Percentiles rank a stretch among this genome's conserved stretches.
phyloP scores from a whole-genome alignment of 2,888 invertebrate species.

The Drosophila anceps region DNA sequence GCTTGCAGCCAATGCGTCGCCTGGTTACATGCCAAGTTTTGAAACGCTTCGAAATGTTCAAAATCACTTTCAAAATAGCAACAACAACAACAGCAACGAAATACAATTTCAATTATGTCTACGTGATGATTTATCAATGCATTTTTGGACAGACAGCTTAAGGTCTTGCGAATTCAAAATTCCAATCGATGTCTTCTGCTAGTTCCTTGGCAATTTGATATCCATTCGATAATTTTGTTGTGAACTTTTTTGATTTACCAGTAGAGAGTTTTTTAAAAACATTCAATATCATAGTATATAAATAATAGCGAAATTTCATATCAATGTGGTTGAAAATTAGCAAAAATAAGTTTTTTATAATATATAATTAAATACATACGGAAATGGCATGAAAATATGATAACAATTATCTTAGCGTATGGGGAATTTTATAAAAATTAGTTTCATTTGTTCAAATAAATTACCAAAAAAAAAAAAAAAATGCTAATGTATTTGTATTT shows the following conservation, averaged over 20 bases:
- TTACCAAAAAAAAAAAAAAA: too few species aligned
- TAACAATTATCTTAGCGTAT: too few species aligned
- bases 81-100: conserved; percentile 10
- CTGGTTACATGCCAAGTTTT: conserved; percentile 69
- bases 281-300: background rate
- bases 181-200: background rate
- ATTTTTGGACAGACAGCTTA: conserved; percentile 25
- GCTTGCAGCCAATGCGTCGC: conserved; percentile 60
- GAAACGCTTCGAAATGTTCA: conserved; percentile 52
- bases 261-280: too few species aligned
- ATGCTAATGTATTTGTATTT: too few species aligned
- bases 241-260: too few species aligned
- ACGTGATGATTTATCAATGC: conserved; percentile 60
- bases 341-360: background rate
- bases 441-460: background rate
- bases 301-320: background rate
- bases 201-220: conserved; percentile 5
- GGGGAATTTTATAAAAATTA: background rate
- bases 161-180: background rate
- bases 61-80: conserved; percentile 63
- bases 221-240: background rate
- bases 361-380: background rate
- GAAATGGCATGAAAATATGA: background rate
- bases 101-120: conserved; percentile 72
- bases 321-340: background rate